phyloP scores from a whole-genome alignment of 2,888 invertebrate genomes.

The Chrysolina americana region DNA sequence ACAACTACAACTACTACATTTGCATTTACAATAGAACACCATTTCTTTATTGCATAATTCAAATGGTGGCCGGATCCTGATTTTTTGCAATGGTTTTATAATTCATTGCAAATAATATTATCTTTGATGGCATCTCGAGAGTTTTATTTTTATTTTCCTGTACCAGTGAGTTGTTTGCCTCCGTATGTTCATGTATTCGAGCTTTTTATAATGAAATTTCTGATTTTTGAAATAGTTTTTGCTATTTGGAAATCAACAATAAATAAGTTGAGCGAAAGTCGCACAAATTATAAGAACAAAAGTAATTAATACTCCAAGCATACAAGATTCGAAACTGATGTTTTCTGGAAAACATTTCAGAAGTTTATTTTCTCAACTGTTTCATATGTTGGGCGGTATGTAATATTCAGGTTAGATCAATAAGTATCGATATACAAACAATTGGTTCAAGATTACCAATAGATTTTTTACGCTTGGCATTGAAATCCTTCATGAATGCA shows the following conservation, averaged over 20 bases:
- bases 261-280: neutral
- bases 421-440: too few relatives aligned
- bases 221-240: neutral
- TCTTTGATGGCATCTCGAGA: neutral
- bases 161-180: neutral
- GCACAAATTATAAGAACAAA: neutral
- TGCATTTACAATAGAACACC: constrained; percentile 27
- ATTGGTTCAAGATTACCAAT: too few relatives aligned
- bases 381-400: too few relatives aligned
- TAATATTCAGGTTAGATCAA: too few relatives aligned
- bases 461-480: too few relatives aligned
- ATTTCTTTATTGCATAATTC: constrained; percentile 9
- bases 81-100: neutral
- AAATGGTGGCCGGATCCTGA: neutral
- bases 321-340: too few relatives aligned
- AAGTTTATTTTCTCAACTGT: too few relatives aligned
- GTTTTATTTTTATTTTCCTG: neutral
- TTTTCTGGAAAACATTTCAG: too few relatives aligned
- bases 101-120: neutral
- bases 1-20: constrained; percentile 19
- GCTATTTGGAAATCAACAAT: neutral
- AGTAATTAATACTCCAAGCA: too few relatives aligned
- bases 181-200: neutral
- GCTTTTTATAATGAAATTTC: neutral
- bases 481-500: too few relatives aligned